Percentiles rank a stretch among this genome's conserved stretches.
phyloP scores from a whole-genome alignment of 2,888 invertebrate species.

The Ochlodes sylvanus region DNA sequence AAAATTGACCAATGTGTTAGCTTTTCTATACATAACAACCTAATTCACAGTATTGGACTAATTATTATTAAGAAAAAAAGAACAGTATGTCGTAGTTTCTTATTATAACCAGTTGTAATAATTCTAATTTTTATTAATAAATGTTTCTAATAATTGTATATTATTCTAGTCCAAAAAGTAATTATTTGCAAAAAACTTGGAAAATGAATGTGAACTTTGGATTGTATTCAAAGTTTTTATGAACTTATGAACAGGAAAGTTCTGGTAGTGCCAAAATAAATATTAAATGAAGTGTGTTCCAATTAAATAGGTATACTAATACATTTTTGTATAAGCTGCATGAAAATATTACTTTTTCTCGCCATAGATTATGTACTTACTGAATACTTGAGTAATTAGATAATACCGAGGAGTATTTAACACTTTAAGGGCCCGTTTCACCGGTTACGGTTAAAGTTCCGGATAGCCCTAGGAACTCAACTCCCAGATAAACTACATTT shows the following conservation, averaged over 20 bases:
- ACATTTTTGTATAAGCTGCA: background rate
- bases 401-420: too few relatives aligned
- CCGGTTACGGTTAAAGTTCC: too few relatives aligned
- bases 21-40: background rate
- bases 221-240: too few relatives aligned
- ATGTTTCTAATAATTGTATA: background rate
- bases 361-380: background rate
- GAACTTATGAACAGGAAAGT: background rate
- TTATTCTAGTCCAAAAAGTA: background rate
- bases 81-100: too few relatives aligned
- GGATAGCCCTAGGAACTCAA: too few relatives aligned
- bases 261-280: constrained; percentile 1
- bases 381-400: too few relatives aligned
- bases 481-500: too few relatives aligned
- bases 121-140: too few relatives aligned
- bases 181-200: background rate
- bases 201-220: background rate
- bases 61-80: background rate
- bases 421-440: too few relatives aligned
- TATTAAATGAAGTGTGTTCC: background rate
- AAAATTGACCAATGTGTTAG: background rate
- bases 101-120: too few relatives aligned
- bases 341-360: background rate
- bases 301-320: background rate
- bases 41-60: background rate